phyloP scores from a whole-genome alignment of 2,113 vertebrate genomes.

The Vulpes ferrilata region DNA sequence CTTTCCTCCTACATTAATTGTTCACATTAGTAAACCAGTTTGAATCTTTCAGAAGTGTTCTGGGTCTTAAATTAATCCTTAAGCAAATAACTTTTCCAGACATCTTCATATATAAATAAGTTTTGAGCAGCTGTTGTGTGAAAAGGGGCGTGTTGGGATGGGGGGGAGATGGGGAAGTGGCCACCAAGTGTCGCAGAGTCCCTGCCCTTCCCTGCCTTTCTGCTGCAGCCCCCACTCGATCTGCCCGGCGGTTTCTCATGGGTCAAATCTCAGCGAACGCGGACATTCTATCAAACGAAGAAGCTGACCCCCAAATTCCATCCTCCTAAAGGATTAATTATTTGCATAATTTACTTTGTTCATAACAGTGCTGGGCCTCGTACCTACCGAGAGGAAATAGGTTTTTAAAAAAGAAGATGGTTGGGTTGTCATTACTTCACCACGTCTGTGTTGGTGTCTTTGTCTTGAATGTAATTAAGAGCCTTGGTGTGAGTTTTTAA shows the following conservation, averaged over 20 bases:
- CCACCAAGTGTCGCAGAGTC: background rate
- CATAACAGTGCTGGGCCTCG: slow-evolving; percentile 42
- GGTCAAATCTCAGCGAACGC: slow-evolving; percentile 62
- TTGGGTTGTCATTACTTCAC: slow-evolving; percentile 64
- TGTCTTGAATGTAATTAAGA: slow-evolving; percentile 73
- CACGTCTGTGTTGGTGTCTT: slow-evolving; percentile 64
- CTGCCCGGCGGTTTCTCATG: slow-evolving; percentile 66
- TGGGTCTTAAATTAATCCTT: background rate
- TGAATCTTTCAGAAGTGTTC: background rate
- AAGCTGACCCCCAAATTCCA: slow-evolving; percentile 74
- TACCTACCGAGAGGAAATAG: slow-evolving; percentile 76
- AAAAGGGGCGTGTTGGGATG: background rate
- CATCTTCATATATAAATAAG: background rate
- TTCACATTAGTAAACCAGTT: background rate
- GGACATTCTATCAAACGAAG: slow-evolving; percentile 51
- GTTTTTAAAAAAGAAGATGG: slow-evolving; percentile 73
- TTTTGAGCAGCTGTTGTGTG: background rate
- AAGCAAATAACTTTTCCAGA: background rate
- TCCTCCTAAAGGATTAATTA: slow-evolving; percentile 74
- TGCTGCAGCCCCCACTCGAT: background rate
- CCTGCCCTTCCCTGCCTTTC: slow-evolving; percentile 17
- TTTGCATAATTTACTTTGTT: slow-evolving; percentile 80
- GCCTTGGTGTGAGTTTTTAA: slow-evolving; percentile 70
- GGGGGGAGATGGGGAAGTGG: background rate
- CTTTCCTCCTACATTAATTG: background rate